phyloP scores from a whole-genome alignment of 1,140 invertebrate species.

The Drosophila ercepeae region DNA sequence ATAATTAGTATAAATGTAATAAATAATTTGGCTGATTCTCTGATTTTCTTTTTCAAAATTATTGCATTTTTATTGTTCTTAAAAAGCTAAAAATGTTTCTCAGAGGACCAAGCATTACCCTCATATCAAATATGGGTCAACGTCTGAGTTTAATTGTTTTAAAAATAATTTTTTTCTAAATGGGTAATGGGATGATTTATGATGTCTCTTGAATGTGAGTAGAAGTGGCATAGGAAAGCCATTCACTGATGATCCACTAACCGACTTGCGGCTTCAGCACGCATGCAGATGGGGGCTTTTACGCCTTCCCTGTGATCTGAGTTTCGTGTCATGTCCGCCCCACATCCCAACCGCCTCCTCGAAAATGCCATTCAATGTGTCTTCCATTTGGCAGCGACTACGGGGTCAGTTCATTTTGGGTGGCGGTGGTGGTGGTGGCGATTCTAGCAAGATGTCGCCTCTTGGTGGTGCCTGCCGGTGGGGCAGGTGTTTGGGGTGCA shows the following conservation, averaged over 20 bases:
- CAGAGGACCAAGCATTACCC: too few relatives aligned
- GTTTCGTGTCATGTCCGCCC: conserved; percentile 1
- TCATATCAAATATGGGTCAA: conserved; percentile 5
- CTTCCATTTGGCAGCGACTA: conserved; percentile 27
- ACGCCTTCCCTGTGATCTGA: conserved; percentile 27
- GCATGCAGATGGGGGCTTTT: conserved; percentile 1
- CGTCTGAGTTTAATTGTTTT: background rate
- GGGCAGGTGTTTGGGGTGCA: conserved; percentile 36
- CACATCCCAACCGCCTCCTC: background rate
- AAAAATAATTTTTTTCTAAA: background rate
- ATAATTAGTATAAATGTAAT: too few relatives aligned
- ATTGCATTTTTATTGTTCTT: too few relatives aligned
- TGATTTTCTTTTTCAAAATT: too few relatives aligned
- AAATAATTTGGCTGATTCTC: too few relatives aligned
- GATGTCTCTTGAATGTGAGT: conserved; percentile 7
- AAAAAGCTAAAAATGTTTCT: too few relatives aligned
- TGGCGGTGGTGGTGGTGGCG: conserved; percentile 1
- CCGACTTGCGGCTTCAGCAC: conserved; percentile 17
- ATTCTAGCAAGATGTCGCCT: background rate
- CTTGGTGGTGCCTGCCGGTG: conserved; percentile 16
- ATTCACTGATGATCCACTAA: conserved; percentile 33
- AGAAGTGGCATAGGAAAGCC: conserved; percentile 8
- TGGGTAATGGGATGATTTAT: conserved; percentile 28
- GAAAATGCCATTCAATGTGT: conserved; percentile 45
- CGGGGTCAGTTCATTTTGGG: conserved; percentile 4